Evolutionary conservation across 1,140 invertebrate genomes (phyloP), one percentile per base, ranked within the genome.

Genomic region (Aphidius ervi): DNA sequence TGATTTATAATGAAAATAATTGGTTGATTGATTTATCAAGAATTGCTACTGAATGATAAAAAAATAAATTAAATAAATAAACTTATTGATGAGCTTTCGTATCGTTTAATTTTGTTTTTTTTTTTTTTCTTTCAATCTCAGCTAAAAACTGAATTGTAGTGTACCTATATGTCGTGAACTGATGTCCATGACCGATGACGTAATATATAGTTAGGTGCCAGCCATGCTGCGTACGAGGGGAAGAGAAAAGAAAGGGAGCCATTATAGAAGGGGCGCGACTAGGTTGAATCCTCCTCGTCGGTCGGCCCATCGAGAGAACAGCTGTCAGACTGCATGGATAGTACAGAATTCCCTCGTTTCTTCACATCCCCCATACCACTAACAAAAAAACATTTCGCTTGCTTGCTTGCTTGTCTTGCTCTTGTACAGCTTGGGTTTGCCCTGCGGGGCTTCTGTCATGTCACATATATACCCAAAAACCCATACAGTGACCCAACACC

Each of bases 201-300:
- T 62, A 66, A 66, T 62, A 56, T 56, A 52, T 61, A 58, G 59
- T 54, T n/a, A 23, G 61, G 23, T 59, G 72, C 72, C 75, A 80
- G 78, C 78, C 78, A 80, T 80, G 71, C 75, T 80, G 76, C 48
- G 60, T 60, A 54, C 71, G 76, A 78, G 72, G 76, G 78, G 77
- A 79, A 80, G 75, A 75, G 52, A 54, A 80, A 79, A 76, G 76
- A 80, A 79, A 79, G 77, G 78, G 77, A 80, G 78, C 78, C 78
- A 80, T 80, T 80, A 80, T 80, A 77, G 78, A 80, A 80, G 78
- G 78, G 78, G 78, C 78, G 78, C 78, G 78, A 78, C 78, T 80
- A 80, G 77, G 75, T 71, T 77, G 76, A 78, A 78, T 80, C 78
- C 77, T 79, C 77, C 78, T 77, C 73, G 70, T 54, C 76, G 77